phyloP scores from a whole-genome alignment of 2,797 vertebrate genomes.

The Enteromius paludinosus region DNA sequence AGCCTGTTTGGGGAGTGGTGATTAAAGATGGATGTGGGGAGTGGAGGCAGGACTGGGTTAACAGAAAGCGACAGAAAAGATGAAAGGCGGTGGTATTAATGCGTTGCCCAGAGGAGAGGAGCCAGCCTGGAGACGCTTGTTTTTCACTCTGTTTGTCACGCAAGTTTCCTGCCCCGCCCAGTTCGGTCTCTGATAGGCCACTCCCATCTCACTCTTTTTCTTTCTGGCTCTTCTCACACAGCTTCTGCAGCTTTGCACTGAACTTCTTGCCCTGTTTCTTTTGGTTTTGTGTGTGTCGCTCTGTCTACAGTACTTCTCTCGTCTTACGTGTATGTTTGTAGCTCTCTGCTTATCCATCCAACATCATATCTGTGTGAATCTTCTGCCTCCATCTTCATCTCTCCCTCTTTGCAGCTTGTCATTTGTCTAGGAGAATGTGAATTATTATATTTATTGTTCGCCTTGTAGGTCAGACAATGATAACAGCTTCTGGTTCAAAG shows the following conservation, averaged over 20 bases:
- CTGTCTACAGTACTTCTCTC: conserved; percentile 7
- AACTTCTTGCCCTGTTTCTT: background rate
- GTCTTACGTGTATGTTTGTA: background rate
- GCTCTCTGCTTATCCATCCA: background rate
- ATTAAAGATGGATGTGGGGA: conserved; percentile 68
- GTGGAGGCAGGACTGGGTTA: conserved; percentile 61
- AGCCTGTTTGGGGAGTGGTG: conserved; percentile 60
- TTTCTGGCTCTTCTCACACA: background rate
- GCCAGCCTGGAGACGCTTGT: conserved; percentile 54
- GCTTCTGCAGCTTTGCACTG: background rate
- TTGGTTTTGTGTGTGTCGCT: background rate
- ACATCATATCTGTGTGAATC: background rate
- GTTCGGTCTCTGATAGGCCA: conserved; percentile 36
- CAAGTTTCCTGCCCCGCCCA: conserved; percentile 60
- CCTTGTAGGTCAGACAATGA: conserved; percentile 28
- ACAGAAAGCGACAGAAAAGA: conserved; percentile 73
- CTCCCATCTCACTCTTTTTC: conserved; percentile 11
- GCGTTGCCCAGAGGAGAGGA: conserved; percentile 64
- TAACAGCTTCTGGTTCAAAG: conserved; percentile 43
- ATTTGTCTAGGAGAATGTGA: background rate
- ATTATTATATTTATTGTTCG: background rate
- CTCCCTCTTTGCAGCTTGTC: background rate
- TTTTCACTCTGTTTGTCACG: conserved; percentile 67
- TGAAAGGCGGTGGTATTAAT: conserved; percentile 69
- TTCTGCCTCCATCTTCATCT: background rate